These are phyloP conservation scores for Leucoptera coffeella DNA, from an alignment of 2,888 invertebrate species.

Conservation along the genomic window DNA sequence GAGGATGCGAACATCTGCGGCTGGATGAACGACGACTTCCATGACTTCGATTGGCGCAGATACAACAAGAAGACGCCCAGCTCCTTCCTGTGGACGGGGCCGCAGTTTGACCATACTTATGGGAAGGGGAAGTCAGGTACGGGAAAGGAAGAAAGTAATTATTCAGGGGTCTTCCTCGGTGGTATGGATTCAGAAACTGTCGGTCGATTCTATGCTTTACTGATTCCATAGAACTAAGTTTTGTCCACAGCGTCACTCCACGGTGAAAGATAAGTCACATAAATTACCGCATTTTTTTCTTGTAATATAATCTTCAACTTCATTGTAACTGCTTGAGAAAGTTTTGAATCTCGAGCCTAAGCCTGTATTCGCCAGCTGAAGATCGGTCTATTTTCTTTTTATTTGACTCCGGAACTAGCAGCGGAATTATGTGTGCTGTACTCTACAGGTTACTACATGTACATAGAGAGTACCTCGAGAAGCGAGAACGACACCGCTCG, in stretches of 20 bases:
- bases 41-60: conserved; percentile 71
- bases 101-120: conserved; percentile 69
- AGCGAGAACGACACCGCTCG: conserved; percentile 62
- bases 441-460: conserved; percentile 76
- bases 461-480: conserved; percentile 68
- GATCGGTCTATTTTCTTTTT: neutral
- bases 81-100: conserved; percentile 63
- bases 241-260: too few relatives aligned
- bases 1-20: conserved; percentile 64
- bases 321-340: too few relatives aligned
- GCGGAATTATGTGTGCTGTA: too few relatives aligned
- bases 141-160: conserved; percentile 21
- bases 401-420: neutral
- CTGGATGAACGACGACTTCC: conserved; percentile 66
- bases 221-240: too few relatives aligned
- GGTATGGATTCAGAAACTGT: neutral
- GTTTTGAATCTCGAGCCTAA: neutral
- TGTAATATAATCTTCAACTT: too few relatives aligned
- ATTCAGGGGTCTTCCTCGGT: neutral
- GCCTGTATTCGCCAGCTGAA: neutral
- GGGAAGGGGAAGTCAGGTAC: conserved; percentile 40
- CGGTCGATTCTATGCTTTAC: too few relatives aligned
- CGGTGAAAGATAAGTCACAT: too few relatives aligned
- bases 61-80: conserved; percentile 59
- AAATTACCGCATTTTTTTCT: too few relatives aligned